These are phyloP conservation scores for Haliclona indistincta DNA, from an alignment of 37 sponge, comb jelly and placozoan species.

Conservation along the genomic window DNA sequence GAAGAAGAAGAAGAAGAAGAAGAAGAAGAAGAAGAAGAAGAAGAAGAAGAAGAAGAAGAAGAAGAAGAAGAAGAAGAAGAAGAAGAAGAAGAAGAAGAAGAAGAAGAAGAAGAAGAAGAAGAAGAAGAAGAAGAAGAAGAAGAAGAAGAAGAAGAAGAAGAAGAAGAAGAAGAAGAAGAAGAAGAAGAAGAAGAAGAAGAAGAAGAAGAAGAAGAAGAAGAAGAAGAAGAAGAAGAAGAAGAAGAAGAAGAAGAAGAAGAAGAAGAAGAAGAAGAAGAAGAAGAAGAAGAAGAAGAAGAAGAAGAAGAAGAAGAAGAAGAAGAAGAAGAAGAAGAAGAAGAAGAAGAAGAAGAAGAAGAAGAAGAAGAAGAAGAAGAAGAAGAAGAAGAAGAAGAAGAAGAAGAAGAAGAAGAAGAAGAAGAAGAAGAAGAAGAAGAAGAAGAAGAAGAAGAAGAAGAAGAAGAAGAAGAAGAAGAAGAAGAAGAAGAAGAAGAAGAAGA, in stretches of 20 bases:
- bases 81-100: constrained; percentile 6
- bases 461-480: constrained; percentile 5
- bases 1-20: constrained; percentile 6
- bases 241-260: constrained; percentile 6
- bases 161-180: constrained; percentile 5
- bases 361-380: too few relatives aligned
- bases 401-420: too few relatives aligned
- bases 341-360: too few relatives aligned
- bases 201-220: constrained; percentile 6
- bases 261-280: constrained; percentile 6
- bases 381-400: too few relatives aligned
- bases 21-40: constrained; percentile 6
- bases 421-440: too few relatives aligned
- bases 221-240: constrained; percentile 5
- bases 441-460: constrained; percentile 6
- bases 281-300: constrained; percentile 5
- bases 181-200: constrained; percentile 6
- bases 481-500: constrained; percentile 6
- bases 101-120: constrained; percentile 5
- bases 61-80: not conserved
- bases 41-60: not conserved
- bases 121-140: constrained; percentile 6
- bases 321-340: too few relatives aligned
- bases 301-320: too few relatives aligned
- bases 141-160: constrained; percentile 6